Evolutionary conservation across 2,113 vertebrate genomes (phyloP).

Genomic region (Catharus bicknelli): DNA sequence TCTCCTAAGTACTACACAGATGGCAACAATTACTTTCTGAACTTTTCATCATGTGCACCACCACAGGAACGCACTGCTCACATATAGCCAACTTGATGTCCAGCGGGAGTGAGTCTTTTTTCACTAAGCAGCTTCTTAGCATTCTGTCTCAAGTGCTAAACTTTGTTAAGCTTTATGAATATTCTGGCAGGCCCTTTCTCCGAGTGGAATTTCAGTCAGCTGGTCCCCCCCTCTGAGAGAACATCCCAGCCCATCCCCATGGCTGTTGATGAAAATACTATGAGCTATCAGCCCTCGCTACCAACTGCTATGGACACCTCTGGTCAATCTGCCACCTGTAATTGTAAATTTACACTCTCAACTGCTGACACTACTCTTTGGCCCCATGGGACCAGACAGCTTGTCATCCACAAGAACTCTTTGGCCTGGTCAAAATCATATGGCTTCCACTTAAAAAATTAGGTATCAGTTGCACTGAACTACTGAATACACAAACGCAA

Average conservation of each 20-base stretch:
- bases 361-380: background rate
- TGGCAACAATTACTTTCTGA: background rate
- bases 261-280: background rate
- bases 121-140: background rate
- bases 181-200: background rate
- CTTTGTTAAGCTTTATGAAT: background rate
- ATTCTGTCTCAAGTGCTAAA: background rate
- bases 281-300: fast-evolving
- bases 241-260: background rate
- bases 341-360: background rate
- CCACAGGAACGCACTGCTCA: background rate
- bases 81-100: background rate
- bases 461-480: background rate
- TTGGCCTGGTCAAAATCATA: background rate
- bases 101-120: background rate
- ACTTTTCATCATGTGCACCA: background rate
- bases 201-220: background rate
- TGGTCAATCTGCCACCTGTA: background rate
- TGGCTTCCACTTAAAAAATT: background rate
- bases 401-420: background rate
- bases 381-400: background rate
- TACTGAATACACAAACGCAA: background rate
- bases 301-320: background rate
- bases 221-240: background rate
- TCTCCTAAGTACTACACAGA: background rate